Evolutionary conservation across 2,888 invertebrate species (phyloP), one percentile per base, ranked within the genome.

Genomic region (Drosophila suboccidentalis): DNA sequence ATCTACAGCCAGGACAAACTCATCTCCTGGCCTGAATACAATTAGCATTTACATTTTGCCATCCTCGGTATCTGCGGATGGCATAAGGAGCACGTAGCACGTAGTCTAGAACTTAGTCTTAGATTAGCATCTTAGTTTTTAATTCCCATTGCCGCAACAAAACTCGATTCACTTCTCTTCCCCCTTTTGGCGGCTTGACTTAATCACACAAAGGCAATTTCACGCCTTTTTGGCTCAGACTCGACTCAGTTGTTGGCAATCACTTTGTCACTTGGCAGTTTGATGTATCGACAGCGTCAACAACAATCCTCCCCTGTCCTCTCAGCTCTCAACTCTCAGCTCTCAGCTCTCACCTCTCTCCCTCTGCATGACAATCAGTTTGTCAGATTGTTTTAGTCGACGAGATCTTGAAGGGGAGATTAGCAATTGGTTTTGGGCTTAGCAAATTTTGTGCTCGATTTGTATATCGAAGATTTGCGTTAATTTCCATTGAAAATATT

Each of bases 171-270:
- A 38, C 46, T 38, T 32, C 4, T 15, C 22, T 17, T 22, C 50
- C 36, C 19, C 32, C 55, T 15, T n/a, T 29, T 68, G 58, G 69
- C 32, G 82, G 67, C 68, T 79, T 75, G 88, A 87, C 80, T 89
- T 87, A 89, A 87, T 87, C 89, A 89, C 82, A 81, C 86, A 87
- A 89, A 87, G 80, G 83, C 90, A 91, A 91, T 91, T 91, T 91
- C 91, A 91, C 90, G 91, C 91, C 91, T 88, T 91, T 91, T 90
- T 80, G 87, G 87, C 78, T 36, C 71, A 58, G 54, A 46, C 38
- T 19, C 39, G 15, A 32, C 58, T 55, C 49, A 38, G 55, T 26
- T 26, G 26, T 26, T 26, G 26, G 77, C 69, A 89, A 71, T 89
- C 84, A 83, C 82, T 82, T 87, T 89, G 87, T 90, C 89, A 83